A percentile compares a stretch with the other conserved stretches of the same genome.
phyloP scores from a whole-genome alignment of 1,140 invertebrate species.

The Heliconius nattereri region DNA sequence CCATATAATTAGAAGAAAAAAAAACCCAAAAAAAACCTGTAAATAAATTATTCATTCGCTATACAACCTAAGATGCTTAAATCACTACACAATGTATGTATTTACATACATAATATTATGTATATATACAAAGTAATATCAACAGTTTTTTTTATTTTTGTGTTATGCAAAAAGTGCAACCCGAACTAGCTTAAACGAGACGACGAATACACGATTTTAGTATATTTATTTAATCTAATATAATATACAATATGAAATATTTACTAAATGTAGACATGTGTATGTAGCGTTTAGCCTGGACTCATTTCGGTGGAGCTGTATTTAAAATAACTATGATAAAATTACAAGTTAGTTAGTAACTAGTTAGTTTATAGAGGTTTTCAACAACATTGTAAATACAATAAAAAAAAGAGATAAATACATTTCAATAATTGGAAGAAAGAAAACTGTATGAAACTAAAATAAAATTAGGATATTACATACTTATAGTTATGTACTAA shows the following conservation, averaged over 20 bases:
- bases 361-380: not conserved
- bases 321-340: not conserved
- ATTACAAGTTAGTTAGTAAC: too few relatives aligned
- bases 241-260: not conserved
- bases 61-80: constrained; percentile 54
- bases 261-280: not conserved
- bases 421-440: not conserved
- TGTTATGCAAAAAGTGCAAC: constrained; percentile 78
- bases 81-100: constrained; percentile 47
- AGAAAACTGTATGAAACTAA: not conserved
- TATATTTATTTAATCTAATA: constrained; percentile 8
- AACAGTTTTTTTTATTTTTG: constrained; percentile 60
- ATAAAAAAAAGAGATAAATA: not conserved
- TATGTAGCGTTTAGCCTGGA: not conserved
- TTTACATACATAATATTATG: constrained; percentile 64
- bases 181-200: constrained; percentile 40
- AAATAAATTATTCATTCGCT: constrained; percentile 50
- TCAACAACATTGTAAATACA: not conserved
- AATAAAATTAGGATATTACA: too few relatives aligned
- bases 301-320: not conserved
- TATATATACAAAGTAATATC: constrained; percentile 71
- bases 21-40: constrained; percentile 43
- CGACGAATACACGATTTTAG: constrained; percentile 49
- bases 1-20: constrained; percentile 44
- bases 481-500: too few relatives aligned